Conservation (phyloP, 2,113 vertebrate species). For the Butorides virescens region DNA sequence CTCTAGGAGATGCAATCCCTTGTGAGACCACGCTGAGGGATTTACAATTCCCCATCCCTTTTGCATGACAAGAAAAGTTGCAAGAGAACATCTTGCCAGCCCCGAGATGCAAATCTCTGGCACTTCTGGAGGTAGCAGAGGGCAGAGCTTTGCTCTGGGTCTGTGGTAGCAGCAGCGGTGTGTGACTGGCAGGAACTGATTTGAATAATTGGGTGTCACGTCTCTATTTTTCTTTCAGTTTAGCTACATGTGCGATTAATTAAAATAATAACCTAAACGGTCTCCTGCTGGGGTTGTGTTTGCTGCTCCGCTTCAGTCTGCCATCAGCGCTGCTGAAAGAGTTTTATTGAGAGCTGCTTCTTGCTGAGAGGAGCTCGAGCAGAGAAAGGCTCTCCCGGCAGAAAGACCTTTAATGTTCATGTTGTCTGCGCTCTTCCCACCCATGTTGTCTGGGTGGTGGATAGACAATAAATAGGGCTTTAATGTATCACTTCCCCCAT, state of each 20-base stretch:
- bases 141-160: not conserved
- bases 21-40: not conserved
- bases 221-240: constrained; percentile 66
- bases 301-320: constrained; percentile 36
- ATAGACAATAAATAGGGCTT: not conserved
- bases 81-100: not conserved
- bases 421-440: not conserved
- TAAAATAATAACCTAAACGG: constrained; percentile 68
- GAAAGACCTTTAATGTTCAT: not conserved
- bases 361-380: constrained; percentile 9
- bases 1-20: not conserved
- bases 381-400: not conserved
- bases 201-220: constrained; percentile 60
- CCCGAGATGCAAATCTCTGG: not conserved
- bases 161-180: not conserved
- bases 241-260: constrained; percentile 70
- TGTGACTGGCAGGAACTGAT: constrained; percentile 47
- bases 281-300: constrained; percentile 55
- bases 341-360: not conserved
- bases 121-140: constrained; percentile 16
- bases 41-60: not conserved
- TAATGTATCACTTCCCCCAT: not conserved
- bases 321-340: not conserved
- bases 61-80: not conserved
- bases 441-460: not conserved